phyloP scores from a whole-genome alignment of 1,140 invertebrate species.

The Nasonia vitripennis region DNA sequence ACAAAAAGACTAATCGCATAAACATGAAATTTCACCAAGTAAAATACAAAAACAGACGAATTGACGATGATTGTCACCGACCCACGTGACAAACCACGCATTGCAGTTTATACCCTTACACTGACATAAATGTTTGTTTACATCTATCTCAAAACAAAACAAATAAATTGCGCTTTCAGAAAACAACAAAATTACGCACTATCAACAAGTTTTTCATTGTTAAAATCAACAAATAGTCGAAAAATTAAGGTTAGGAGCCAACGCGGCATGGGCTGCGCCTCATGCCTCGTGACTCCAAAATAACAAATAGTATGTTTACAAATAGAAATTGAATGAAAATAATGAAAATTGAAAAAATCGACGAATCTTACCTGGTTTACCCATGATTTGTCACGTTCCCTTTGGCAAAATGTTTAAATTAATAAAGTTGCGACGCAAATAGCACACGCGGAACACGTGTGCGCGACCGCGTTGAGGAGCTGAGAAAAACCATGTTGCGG shows the following conservation, averaged over 20 bases:
- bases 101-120: background rate
- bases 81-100: background rate
- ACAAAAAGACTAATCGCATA: background rate
- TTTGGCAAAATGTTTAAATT: background rate
- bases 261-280: background rate
- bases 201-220: background rate
- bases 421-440: background rate
- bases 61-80: background rate
- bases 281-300: background rate
- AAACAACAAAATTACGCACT: background rate
- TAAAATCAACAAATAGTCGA: constrained; percentile 7
- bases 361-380: constrained; percentile 53
- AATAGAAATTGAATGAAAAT: background rate
- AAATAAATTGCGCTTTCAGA: background rate
- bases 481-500: constrained; percentile 1
- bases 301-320: background rate
- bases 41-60: background rate
- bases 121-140: constrained; percentile 33
- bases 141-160: background rate
- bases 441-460: constrained; percentile 20
- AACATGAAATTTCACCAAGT: background rate
- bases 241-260: constrained; percentile 7
- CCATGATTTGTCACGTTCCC: constrained; percentile 35
- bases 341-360: background rate
- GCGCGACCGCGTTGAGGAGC: background rate